These are phyloP conservation scores for Atta colombica DNA, from an alignment of 1,140 invertebrate genomes.

Conservation along the genomic window DNA sequence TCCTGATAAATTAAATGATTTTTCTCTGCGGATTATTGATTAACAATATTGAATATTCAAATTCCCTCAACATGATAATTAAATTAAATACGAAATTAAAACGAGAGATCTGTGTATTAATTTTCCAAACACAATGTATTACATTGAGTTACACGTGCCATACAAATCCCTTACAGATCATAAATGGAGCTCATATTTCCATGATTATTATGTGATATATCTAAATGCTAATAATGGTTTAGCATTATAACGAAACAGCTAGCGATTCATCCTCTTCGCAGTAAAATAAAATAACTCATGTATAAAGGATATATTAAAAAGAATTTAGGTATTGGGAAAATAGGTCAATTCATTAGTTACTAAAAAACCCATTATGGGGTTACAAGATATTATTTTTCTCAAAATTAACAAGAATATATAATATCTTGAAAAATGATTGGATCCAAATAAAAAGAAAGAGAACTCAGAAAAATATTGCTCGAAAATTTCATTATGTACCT, in stretches of 20 bases:
- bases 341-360: background rate
- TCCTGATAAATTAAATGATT: background rate
- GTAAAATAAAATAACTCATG: conserved; percentile 11
- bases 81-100: background rate
- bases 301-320: conserved; percentile 18
- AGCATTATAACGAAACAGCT: background rate
- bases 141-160: background rate
- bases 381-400: conserved; percentile 9
- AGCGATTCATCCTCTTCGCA: background rate
- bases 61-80: background rate
- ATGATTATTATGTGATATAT: conserved; percentile 16
- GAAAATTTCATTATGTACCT: conserved; percentile 2
- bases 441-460: background rate
- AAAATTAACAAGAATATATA: background rate
- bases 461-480: conserved; percentile 9
- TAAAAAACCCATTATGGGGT: background rate
- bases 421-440: background rate
- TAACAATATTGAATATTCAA: conserved; percentile 8
- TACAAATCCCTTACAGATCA: conserved; percentile 3
- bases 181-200: conserved; percentile 25
- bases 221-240: background rate
- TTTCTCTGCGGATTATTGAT: background rate
- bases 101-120: background rate
- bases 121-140: background rate
- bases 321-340: background rate